These are phyloP conservation scores for Lasioglossum zephyrum DNA, from an alignment of 2,888 invertebrate genomes.

Conservation along the genomic window DNA sequence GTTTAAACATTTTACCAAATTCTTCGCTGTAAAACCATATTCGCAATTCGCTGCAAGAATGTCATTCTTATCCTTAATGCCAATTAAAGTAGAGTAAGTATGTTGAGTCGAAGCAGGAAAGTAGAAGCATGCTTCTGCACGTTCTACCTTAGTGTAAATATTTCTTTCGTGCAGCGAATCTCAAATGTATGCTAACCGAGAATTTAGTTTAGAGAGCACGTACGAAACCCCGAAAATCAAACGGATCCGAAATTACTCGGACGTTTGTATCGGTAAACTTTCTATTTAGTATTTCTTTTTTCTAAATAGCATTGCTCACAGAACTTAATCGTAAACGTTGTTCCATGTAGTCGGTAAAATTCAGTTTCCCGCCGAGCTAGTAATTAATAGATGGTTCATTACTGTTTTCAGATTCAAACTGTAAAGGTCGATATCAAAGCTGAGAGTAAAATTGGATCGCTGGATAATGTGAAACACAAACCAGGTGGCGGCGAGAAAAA, in stretches of 20 bases:
- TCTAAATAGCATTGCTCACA: not conserved
- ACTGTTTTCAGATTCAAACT: constrained; percentile 90
- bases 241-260: not conserved
- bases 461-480: constrained; percentile 96
- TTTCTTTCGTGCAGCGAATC: constrained; percentile 18
- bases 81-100: constrained; percentile 46
- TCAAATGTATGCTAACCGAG: constrained; percentile 11
- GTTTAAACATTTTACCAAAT: not conserved
- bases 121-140: constrained; percentile 66
- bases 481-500: constrained; percentile 97
- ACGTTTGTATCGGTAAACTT: not conserved
- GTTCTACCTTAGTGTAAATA: constrained; percentile 53
- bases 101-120: constrained; percentile 45
- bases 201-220: constrained; percentile 42
- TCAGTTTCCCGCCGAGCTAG: not conserved
- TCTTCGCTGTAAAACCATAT: not conserved
- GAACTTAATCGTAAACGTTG: not conserved
- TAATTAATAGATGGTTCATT: constrained; percentile 50
- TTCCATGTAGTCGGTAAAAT: not conserved
- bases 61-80: constrained; percentile 32
- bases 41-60: constrained; percentile 20
- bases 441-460: constrained; percentile 95
- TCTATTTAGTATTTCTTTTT: not conserved
- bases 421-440: constrained; percentile 97
- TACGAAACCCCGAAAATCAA: not conserved